Conservation (phyloP, 37 sponge, comb jelly and placozoan species). For the Theonella swinhoei region DNA sequence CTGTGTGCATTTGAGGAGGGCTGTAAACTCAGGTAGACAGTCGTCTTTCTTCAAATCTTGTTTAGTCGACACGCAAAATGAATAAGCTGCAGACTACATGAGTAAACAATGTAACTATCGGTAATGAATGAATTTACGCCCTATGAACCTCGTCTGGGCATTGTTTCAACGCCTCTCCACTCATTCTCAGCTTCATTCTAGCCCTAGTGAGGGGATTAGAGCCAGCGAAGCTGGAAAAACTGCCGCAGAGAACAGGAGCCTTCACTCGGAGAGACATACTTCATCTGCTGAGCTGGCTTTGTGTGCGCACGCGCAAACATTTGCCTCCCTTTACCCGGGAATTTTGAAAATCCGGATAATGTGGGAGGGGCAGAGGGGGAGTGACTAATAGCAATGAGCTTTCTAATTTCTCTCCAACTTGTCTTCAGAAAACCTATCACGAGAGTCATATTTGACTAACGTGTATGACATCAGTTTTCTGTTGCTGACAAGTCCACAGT, state of each 20-base stretch:
- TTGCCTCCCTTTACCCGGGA: not conserved
- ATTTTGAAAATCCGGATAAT: not conserved
- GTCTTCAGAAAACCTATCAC: no score
- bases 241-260: not conserved
- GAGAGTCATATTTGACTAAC: no score
- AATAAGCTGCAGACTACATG: constrained; percentile 37
- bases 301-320: not conserved
- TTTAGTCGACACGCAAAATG: constrained; percentile 45
- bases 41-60: constrained; percentile 38
- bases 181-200: not conserved
- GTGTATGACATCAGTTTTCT: no score
- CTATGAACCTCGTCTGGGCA: constrained; percentile 34
- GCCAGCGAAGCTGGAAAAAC: not conserved
- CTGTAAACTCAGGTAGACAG: constrained; percentile 52
- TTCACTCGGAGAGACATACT: not conserved
- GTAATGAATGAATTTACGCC: not conserved
- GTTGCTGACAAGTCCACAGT: no score
- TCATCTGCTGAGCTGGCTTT: not conserved
- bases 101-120: not conserved
- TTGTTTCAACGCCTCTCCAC: not conserved
- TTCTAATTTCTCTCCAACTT: no score
- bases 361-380: not conserved
- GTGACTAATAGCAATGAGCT: no score
- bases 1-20: constrained; percentile 29
- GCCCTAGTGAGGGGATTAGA: not conserved